These are phyloP conservation scores for Hydrocynus forskahlii DNA, from an alignment of 2,797 vertebrate species.

Conservation along the genomic window DNA sequence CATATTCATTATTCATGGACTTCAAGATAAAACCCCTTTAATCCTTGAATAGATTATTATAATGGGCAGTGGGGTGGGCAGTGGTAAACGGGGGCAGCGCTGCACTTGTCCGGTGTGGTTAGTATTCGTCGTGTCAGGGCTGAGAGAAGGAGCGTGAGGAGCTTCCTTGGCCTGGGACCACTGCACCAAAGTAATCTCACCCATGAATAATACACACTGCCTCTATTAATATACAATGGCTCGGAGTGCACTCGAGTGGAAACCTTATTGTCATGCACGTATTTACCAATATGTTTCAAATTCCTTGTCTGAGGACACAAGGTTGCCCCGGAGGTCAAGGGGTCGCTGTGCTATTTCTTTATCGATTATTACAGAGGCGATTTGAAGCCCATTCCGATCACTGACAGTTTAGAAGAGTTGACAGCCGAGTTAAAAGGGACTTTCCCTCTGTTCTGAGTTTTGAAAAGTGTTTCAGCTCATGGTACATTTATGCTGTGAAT, in stretches of 20 bases:
- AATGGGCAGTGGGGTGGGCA: constrained; percentile 76
- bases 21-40: constrained; percentile 83
- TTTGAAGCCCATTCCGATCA: neutral
- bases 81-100: constrained; percentile 69
- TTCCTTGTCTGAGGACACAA: neutral
- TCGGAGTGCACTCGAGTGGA: constrained; percentile 60
- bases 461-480: neutral
- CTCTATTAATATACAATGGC: constrained; percentile 75
- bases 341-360: neutral
- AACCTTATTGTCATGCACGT: constrained; percentile 66
- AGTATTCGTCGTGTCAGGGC: constrained; percentile 74
- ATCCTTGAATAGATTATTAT: constrained; percentile 87
- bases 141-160: constrained; percentile 60
- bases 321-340: neutral
- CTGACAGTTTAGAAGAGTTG: neutral
- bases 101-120: constrained; percentile 78
- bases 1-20: constrained; percentile 83
- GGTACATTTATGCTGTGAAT: constrained; percentile 5
- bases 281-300: constrained; percentile 64
- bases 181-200: constrained; percentile 69
- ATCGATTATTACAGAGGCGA: neutral
- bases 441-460: neutral
- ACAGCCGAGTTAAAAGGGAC: neutral
- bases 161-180: constrained; percentile 68
- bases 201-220: constrained; percentile 79